These are phyloP conservation scores for Liopterus haemorrhoidalis DNA, from an alignment of 2,888 invertebrate genomes.

Conservation along the genomic window DNA sequence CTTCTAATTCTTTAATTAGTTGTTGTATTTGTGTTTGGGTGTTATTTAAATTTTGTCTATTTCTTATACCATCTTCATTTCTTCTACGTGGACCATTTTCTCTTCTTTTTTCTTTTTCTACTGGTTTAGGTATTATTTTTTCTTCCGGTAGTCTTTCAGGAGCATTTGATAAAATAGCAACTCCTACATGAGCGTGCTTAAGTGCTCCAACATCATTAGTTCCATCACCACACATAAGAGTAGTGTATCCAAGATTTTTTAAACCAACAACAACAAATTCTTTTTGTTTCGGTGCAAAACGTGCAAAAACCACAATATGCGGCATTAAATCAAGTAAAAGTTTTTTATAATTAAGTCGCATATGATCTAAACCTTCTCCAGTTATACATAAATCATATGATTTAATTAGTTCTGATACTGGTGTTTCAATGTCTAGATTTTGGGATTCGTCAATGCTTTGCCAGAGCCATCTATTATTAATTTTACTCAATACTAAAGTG, in stretches of 20 bases:
- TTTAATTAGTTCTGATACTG: no score
- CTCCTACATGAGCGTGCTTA: constrained; percentile 97
- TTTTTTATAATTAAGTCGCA: constrained; percentile 56
- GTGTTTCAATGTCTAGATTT: constrained; percentile 5
- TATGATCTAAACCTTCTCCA: constrained; percentile 76
- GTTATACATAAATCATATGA: constrained; percentile 95
- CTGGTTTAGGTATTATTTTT: constrained; percentile 37
- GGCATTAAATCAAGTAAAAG: constrained; percentile 72
- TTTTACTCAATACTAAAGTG: constrained; percentile 54
- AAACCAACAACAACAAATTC: constrained; percentile 88
- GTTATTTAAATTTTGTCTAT: constrained; percentile 36
- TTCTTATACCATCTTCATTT: constrained; percentile 30
- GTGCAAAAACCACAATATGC: constrained; percentile 85
- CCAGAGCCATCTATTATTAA: constrained; percentile 62
- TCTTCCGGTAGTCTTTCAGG: constrained; percentile 53
- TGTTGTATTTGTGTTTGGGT: no score
- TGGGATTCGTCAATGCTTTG: constrained; percentile 56
- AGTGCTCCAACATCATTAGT: constrained; percentile 99
- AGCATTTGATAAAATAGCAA: constrained; percentile 81
- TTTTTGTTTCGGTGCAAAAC: constrained; percentile 98
- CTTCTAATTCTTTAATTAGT: constrained; percentile 75
- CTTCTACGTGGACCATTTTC: constrained; percentile 33
- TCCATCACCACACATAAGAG: constrained; percentile 99
- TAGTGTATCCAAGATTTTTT: constrained; percentile 79
- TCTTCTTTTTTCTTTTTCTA: constrained; percentile 35